Evolutionary conservation across 2,113 vertebrate genomes (phyloP), one percentile per base, ranked within the genome.

Genomic region (Salvelinus fontinalis): DNA sequence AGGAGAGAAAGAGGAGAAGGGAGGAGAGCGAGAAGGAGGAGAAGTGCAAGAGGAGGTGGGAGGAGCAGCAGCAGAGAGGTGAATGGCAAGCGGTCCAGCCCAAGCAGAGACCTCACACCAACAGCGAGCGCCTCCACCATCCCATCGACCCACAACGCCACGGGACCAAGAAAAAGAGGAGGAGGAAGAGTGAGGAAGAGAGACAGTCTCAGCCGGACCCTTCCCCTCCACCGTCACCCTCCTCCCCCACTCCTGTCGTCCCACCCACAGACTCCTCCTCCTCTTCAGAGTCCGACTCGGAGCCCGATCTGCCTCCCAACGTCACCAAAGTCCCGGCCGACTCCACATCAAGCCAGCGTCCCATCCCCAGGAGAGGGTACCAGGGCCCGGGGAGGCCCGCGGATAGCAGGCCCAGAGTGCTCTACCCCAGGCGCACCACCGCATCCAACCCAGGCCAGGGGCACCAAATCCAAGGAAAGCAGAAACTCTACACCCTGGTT

Each of bases 401-500:
- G 31, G 71, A 92, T 89, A 70, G 74, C 87, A 81, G 87, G 90
- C 92, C 93, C 24, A 93, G 93, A 83, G 79, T 24, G 13, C 76
- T 75, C 65, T 76, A 73, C 20, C 65, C 81, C 3, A 75, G 72
- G 24, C 75, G 29, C 51, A 60, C 83, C 20, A 39, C 29, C 62
- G 54, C 83, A 75, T 88, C 90, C 85, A 90, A 91, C 77, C 86
- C 89, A 4, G 93, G 89, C 54, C 93, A 96, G 79, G 92, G 91
- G 74, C 93, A 93, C 87, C 95, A 93, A 87, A 92, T 92, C 76
- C 93, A 93, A 77, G 92, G 93, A 60, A 95, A 91, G 83, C 95
- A 88, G 49, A 93, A 96, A 89, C 95, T 96, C 91, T 99, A 98
- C 91, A 99, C 97, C 1, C 88, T 99, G 70, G 98, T 99, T 73